Evolutionary conservation across 92 coral and sea anemone genomes (phyloP), one percentile per base, ranked within the genome.

Genomic region (Porites evermanni): DNA sequence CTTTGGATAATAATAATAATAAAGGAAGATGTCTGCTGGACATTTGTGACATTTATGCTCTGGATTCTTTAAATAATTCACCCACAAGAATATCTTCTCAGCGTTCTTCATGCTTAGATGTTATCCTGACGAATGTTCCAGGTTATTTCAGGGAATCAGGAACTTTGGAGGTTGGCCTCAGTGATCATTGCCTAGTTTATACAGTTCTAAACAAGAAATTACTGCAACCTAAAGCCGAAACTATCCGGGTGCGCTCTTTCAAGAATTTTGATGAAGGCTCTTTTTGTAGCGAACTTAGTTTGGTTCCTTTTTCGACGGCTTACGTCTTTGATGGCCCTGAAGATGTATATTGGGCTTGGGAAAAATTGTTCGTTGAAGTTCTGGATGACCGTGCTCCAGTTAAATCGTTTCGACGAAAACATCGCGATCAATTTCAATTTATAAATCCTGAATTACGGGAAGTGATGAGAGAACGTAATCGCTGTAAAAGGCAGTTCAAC

Each of bases 161-260:
- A 90, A 84, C 12, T 86, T 91, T 38, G 13, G 85, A 91, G 74
- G 50, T 20, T 75, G 79, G 67, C 50, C 79, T 75, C 16, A 69
- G 87, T 16, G 92, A 88, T 64, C 92, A 91, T 47, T 77, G 68
- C 44, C 67, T 91, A 24, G 90, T 91, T 11, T 91, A 84, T 51
- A 91, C 89, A 5, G 94, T 88, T 4, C 82, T 88, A 58, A 91
- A 83, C 56, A 84, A 77, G 29, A 89, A 89, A 68, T 61, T 80
- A 61, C 66, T 58, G 83, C 82, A 72, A 72, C 83, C 86, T 21
- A 84, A 78, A 67, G 63, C 89, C 13, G 61, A 78, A 64, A 70
- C 1, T 26, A 26, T 26, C 29, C 29, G 29, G 29, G 29, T 26
- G 29, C 29, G 29, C 29, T 26, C 29, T 26, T 26, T 26, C 29